A percentile compares a stretch with the other conserved stretches of the same genome.
Conservation (phyloP, 2,888 invertebrate genomes). For the Archips crataeganus region DNA sequence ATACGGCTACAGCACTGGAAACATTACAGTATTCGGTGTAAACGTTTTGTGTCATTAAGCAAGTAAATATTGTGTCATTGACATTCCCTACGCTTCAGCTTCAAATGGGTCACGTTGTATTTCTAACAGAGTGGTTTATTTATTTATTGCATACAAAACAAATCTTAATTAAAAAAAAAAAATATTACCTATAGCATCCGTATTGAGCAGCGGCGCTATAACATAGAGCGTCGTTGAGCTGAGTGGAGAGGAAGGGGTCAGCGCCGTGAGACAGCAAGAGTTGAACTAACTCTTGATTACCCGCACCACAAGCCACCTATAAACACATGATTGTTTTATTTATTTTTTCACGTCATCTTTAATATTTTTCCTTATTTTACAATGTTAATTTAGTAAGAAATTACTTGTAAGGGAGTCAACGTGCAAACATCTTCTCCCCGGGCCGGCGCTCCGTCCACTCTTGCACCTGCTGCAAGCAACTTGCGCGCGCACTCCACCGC, state of each 20-base stretch:
- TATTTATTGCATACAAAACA: not conserved
- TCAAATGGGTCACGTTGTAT: too few species aligned
- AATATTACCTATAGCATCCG: constrained; percentile 91
- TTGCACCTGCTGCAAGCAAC: constrained; percentile 92
- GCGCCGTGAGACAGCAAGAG: constrained; percentile 93
- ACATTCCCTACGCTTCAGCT: too few species aligned
- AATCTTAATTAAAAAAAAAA: not conserved
- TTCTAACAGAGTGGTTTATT: too few species aligned
- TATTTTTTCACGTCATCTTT: not conserved
- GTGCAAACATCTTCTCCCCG: constrained; percentile 94
- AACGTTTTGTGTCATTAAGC: too few species aligned
- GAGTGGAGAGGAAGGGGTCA: constrained; percentile 94
- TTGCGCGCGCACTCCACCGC: constrained; percentile 88
- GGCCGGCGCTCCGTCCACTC: constrained; percentile 94
- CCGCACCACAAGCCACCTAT: constrained; percentile 92
- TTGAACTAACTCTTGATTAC: constrained; percentile 92
- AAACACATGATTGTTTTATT: not conserved
- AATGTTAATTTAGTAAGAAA: not conserved
- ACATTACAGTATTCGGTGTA: too few species aligned
- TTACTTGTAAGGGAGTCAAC: constrained; percentile 93
- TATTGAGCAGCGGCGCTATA: constrained; percentile 95
- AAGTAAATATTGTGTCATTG: too few species aligned
- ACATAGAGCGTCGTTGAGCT: constrained; percentile 93
- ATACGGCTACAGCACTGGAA: constrained; percentile 93
- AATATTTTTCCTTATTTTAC: too few species aligned